Percentiles rank a stretch among this genome's conserved stretches.
Evolutionary conservation across 2,888 invertebrate species (phyloP).

Genomic region (Danaus chrysippus): DNA sequence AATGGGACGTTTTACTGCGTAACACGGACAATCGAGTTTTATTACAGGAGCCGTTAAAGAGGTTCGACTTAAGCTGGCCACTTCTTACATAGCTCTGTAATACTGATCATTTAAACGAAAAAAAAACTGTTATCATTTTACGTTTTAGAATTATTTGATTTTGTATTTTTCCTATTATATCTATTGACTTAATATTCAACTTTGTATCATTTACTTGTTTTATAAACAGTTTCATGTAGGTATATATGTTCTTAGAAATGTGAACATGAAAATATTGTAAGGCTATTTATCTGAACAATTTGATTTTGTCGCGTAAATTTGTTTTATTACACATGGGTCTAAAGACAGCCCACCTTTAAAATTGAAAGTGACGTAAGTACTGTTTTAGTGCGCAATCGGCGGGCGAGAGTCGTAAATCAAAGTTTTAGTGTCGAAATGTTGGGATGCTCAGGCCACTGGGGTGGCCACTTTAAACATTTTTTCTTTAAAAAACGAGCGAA

Average conservation of each 20-base stretch:
- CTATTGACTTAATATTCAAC: too few relatives aligned
- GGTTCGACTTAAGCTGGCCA: slow-evolving; percentile 57
- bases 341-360: slow-evolving; percentile 62
- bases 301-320: slow-evolving; percentile 31
- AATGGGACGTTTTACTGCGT: slow-evolving; percentile 72
- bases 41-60: slow-evolving; percentile 73
- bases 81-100: slow-evolving; percentile 45
- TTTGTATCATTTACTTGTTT: too few relatives aligned
- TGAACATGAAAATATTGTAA: slow-evolving; percentile 4
- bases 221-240: too few relatives aligned
- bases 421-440: slow-evolving; percentile 78
- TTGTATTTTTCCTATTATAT: neutral
- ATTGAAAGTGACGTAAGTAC: slow-evolving; percentile 79
- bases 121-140: neutral
- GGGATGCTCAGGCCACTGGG: slow-evolving; percentile 76
- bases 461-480: slow-evolving; percentile 66
- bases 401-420: slow-evolving; percentile 75
- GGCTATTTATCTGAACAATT: slow-evolving; percentile 21
- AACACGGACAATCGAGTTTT: slow-evolving; percentile 76
- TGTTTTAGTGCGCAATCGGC: slow-evolving; percentile 78
- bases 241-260: too few relatives aligned
- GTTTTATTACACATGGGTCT: slow-evolving; percentile 52
- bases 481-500: slow-evolving; percentile 55
- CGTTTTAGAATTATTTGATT: neutral
- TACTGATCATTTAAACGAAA: slow-evolving; percentile 7